Evolutionary conservation across 2,888 invertebrate species (phyloP).

Genomic region (Chironomus tentans): DNA sequence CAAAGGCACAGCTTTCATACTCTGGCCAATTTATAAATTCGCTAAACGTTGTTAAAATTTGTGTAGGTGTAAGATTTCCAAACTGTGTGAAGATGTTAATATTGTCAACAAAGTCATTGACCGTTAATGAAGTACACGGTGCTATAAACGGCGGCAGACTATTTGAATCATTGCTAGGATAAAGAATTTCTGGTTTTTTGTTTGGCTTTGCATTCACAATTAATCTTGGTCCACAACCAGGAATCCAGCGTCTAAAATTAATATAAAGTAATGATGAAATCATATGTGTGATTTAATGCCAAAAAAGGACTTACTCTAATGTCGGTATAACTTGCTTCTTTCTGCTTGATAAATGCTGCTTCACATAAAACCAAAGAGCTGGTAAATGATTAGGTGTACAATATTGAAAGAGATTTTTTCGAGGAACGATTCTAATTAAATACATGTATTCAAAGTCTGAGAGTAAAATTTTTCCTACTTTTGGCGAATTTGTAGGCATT

Average conservation of each 20-base stretch:
- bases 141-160: constrained; percentile 34
- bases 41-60: constrained; percentile 57
- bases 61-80: constrained; percentile 53
- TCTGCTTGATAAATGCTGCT: constrained; percentile 52
- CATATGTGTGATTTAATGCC: constrained; percentile 27
- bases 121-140: constrained; percentile 35
- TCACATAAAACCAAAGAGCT: constrained; percentile 60
- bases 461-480: constrained; percentile 29
- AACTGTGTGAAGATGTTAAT: constrained; percentile 65
- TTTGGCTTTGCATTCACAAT: constrained; percentile 39
- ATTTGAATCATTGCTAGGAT: constrained; percentile 28
- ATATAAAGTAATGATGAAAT: constrained; percentile 27
- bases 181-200: constrained; percentile 28
- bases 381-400: constrained; percentile 49
- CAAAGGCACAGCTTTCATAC: constrained; percentile 55
- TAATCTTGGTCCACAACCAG: constrained; percentile 59
- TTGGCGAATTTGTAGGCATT: constrained; percentile 30
- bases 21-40: constrained; percentile 52
- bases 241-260: constrained; percentile 58
- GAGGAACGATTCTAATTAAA: constrained; percentile 56
- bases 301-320: constrained; percentile 54
- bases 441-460: constrained; percentile 50
- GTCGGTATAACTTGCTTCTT: constrained; percentile 56
- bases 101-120: constrained; percentile 42
- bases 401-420: constrained; percentile 45